Conservation (phyloP, 2,113 vertebrate genomes). For the Nerophis ophidion region DNA sequence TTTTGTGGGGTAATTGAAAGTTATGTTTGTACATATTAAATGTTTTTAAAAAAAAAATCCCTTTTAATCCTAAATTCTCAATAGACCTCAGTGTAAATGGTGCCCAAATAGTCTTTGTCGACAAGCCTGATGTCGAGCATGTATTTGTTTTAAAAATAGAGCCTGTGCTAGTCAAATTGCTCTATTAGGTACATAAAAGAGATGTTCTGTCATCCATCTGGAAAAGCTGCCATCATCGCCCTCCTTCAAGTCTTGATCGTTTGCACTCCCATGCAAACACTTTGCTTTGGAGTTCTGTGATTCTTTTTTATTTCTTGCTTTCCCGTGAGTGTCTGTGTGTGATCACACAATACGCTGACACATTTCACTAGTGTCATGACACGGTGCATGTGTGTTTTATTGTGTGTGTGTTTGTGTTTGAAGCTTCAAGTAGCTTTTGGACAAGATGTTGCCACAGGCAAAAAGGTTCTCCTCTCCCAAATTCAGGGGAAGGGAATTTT, state of each 20-base stretch:
- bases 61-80: not conserved
- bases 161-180: conserved; percentile 2
- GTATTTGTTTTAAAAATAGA: conserved; percentile 25
- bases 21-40: no score
- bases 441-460: conserved; percentile 5
- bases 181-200: not conserved
- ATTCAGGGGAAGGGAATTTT: conserved; percentile 37
- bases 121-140: not conserved
- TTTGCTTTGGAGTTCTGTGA: conserved; percentile 1
- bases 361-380: conserved; percentile 25
- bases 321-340: not conserved
- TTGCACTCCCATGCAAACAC: conserved; percentile 8
- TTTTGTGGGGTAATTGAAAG: no score
- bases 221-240: conserved; percentile 12
- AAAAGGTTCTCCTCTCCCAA: conserved; percentile 7
- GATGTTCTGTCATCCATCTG: conserved; percentile 8
- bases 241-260: conserved; percentile 4
- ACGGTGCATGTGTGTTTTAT: conserved; percentile 4
- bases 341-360: conserved; percentile 34
- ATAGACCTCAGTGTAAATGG: not conserved
- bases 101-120: not conserved
- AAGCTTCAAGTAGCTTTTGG: conserved; percentile 14
- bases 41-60: no score
- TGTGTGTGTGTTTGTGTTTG: conserved; percentile 1
- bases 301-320: conserved; percentile 14